Evolutionary conservation across 2,797 vertebrate species (phyloP), one percentile per base, ranked within the genome.

Genomic region (Mus minutoides): DNA sequence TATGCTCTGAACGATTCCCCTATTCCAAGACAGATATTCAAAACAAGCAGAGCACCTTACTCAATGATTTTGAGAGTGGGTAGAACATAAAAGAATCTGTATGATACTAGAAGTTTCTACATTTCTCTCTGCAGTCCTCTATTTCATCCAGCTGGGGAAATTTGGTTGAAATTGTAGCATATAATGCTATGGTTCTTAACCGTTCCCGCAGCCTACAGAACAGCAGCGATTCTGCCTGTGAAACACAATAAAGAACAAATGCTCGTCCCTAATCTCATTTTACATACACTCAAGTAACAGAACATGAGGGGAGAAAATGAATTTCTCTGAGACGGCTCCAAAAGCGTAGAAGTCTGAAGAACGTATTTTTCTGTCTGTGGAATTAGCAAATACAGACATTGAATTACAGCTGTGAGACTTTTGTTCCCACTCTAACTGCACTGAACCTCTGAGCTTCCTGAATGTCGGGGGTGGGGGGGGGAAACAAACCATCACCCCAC

Each of bases 221-320:
- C 52, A 78, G 69, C 73, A 87, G 78, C 56, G 82, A 34, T 78
- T 79, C 60, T 96, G 94, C 85, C n/a, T 71, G 29, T 26, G 73
- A 93, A 85, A 90, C n/a, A 76, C 46, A 96, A 83, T 83, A 67
- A 96, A 92, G 82, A 96, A 93, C 64, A 96, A 94, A 95, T 91
- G 77, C 31, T 90, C 19, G 46, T 80, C 78, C 90, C 80, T 95
- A 93, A 92, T 89, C 58, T 96, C 88, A 91, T 80, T 94, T 95
- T 95, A 87, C 43, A 94, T 78, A 92, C n/a, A 71, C 58, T 91
- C 60, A 92, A 92, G 62, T 80, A 95, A 92, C 16, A 86, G 54
- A 85, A 78, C 88, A 76, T 69, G 56, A 94, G 43, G 80, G 43
- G 43, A 46, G 22, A 93, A 94, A 92, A 52, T 1, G 21, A 56